Base-by-base conservation (phyloP, 1,140 invertebrate species). In the Diachasmimorpha longicaudata region DNA sequence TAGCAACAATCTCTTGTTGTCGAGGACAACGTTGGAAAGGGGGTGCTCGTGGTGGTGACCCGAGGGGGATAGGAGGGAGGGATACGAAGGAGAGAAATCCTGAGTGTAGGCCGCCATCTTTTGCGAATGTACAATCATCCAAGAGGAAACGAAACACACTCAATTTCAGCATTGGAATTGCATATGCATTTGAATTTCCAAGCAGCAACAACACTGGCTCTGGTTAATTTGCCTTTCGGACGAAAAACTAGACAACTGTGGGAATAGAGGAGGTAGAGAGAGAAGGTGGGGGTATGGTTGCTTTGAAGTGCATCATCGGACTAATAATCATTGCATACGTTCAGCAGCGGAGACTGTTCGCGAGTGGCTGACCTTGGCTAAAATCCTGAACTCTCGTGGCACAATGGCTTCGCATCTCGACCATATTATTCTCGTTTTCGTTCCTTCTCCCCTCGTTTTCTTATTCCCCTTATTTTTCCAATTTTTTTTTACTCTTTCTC, bases 351-450 rank as follows among this genome's bases (percentile, higher is more conserved):
- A 55, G 23, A 63, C 23, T 63, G 58, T 31, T 25, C n/a, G 48
- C 46, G 46, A 63, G 75, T 76, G 36, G 70, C 46, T 83, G 83
- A 84, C 83, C 83, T 84, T 84, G 82, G 80, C 79, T 80, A 79
- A 80, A 84, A 83, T 80, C 80, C 81, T 74, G 9, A 19, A 52
- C 48, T 52, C 66, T 37, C 66, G 48, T 58, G 76, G 78, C 81
- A 75, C 82, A 82, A 82, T 82, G 80, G 55, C 71, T 63, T 75
- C 68, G 46, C 74, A 72, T 42, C 25, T 19, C 48, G 10, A n/a
- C 14, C 16, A 72, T 76, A 76, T 69, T 80, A 73, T 78, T 74
- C 77, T 79, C 77, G 46, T 76, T 69, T 55, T 77, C 75, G 76
- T 63, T 79, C 70, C 72, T 73, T 73, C 78, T 73, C 46, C 70